Evolutionary conservation across 1,140 invertebrate species (phyloP).

Genomic region (Neuroterus valhalla): DNA sequence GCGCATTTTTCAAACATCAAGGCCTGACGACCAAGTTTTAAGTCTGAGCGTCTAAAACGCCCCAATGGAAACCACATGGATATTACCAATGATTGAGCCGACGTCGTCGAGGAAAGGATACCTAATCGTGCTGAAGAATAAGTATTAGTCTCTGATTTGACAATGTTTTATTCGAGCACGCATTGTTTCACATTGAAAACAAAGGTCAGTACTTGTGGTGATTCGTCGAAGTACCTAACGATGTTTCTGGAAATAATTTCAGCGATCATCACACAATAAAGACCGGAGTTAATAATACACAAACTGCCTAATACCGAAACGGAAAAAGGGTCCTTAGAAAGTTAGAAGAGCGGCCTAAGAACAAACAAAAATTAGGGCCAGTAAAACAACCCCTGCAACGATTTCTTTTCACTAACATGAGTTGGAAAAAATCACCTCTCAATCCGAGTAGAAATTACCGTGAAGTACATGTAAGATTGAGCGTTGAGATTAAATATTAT

Average conservation of each 20-base stretch:
- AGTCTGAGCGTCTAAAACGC: slow-evolving; percentile 31
- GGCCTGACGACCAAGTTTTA: slow-evolving; percentile 42
- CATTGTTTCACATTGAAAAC: slow-evolving; percentile 55
- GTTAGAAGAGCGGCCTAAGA: neutral
- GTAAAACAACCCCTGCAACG: slow-evolving; percentile 7
- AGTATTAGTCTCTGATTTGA: slow-evolving; percentile 39
- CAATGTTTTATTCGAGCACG: slow-evolving; percentile 49
- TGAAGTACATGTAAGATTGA: slow-evolving; percentile 38
- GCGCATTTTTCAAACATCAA: slow-evolving; percentile 54
- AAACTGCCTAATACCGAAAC: slow-evolving; percentile 55
- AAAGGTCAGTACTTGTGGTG: slow-evolving; percentile 33
- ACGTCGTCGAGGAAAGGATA: slow-evolving; percentile 38
- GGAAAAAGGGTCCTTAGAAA: slow-evolving; percentile 20
- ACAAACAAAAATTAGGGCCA: slow-evolving; percentile 6
- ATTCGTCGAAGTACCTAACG: slow-evolving; percentile 28
- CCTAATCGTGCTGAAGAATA: slow-evolving; percentile 17
- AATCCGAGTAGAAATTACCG: slow-evolving; percentile 19
- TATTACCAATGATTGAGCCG: slow-evolving; percentile 45
- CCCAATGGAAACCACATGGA: slow-evolving; percentile 40
- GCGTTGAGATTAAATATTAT: slow-evolving; percentile 25
- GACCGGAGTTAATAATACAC: slow-evolving; percentile 43
- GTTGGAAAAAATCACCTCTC: neutral
- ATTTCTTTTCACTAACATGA: slow-evolving; percentile 15
- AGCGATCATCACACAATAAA: slow-evolving; percentile 17
- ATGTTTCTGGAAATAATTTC: slow-evolving; percentile 38